These are phyloP conservation scores for Monopis laevigella DNA, from an alignment of 2,888 invertebrate species.

Conservation along the genomic window DNA sequence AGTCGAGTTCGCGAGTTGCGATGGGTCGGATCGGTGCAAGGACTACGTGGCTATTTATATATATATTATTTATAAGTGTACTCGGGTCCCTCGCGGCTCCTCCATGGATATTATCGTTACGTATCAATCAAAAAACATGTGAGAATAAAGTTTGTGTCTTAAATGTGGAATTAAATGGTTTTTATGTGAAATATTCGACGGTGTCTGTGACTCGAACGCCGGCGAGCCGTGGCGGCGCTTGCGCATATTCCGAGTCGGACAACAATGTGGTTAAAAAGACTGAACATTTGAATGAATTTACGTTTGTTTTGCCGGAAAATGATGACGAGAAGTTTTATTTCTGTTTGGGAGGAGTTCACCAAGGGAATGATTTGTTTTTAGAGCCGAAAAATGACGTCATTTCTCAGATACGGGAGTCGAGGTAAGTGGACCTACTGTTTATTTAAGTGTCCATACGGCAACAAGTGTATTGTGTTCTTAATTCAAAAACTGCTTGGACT, in stretches of 20 bases:
- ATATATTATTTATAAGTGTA: neutral
- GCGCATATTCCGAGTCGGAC: slow-evolving; percentile 1
- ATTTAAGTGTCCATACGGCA: too few species aligned
- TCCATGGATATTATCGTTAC: slow-evolving; percentile 54
- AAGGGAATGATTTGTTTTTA: slow-evolving; percentile 49
- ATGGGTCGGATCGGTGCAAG: neutral
- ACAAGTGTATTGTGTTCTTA: too few species aligned
- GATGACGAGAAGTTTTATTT: slow-evolving; percentile 26
- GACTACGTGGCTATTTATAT: neutral
- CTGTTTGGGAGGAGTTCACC: slow-evolving; percentile 48
- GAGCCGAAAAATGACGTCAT: slow-evolving; percentile 52
- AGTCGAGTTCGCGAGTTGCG: neutral
- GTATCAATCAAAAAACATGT: slow-evolving; percentile 36
- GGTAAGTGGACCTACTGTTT: too few species aligned
- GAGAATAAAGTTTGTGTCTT: slow-evolving; percentile 37
- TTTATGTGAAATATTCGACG: slow-evolving; percentile 25
- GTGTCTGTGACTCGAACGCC: slow-evolving; percentile 47
- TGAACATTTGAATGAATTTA: neutral
- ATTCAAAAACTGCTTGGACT: too few species aligned
- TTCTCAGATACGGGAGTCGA: slow-evolving; percentile 18
- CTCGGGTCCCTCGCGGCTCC: slow-evolving; percentile 19
- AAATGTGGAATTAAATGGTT: slow-evolving; percentile 38
- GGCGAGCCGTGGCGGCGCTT: slow-evolving; percentile 27
- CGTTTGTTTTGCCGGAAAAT: neutral
- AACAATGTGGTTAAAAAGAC: too few species aligned